phyloP scores from a whole-genome alignment of 2,113 vertebrate genomes.

The Brachionichthys hirsutus region DNA sequence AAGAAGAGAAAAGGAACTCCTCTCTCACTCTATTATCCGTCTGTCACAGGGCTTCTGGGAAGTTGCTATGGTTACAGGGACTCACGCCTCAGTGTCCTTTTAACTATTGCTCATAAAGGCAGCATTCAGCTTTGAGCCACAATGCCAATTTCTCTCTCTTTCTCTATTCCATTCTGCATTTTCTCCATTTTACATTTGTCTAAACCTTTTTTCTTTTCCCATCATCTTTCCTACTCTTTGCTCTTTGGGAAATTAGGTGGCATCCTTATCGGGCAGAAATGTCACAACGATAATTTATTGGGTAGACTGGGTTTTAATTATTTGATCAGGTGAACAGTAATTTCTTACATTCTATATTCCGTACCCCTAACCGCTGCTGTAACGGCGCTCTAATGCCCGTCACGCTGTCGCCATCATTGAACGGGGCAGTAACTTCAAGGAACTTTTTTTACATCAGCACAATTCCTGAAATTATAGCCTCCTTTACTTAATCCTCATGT shows the following conservation, averaged over 20 bases:
- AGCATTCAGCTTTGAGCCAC: conserved; percentile 75
- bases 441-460: background rate
- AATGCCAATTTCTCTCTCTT: conserved; percentile 55
- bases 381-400: no score
- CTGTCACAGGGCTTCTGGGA: conserved; percentile 74
- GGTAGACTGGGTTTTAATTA: no score
- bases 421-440: no score
- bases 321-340: no score
- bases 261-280: no score
- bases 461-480: background rate
- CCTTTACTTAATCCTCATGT: background rate
- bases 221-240: conserved; percentile 16
- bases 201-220: conserved; percentile 20
- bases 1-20: conserved; percentile 73
- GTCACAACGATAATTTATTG: no score
- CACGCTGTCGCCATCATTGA: no score
- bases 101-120: conserved; percentile 79
- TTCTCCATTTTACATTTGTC: conserved; percentile 42
- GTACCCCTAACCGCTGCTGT: no score
- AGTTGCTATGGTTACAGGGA: conserved; percentile 77
- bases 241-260: background rate
- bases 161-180: background rate
- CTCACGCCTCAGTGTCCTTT: conserved; percentile 79
- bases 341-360: no score
- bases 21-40: conserved; percentile 77